Conservation (phyloP, 2,113 vertebrate genomes). For the Progne subis region DNA sequence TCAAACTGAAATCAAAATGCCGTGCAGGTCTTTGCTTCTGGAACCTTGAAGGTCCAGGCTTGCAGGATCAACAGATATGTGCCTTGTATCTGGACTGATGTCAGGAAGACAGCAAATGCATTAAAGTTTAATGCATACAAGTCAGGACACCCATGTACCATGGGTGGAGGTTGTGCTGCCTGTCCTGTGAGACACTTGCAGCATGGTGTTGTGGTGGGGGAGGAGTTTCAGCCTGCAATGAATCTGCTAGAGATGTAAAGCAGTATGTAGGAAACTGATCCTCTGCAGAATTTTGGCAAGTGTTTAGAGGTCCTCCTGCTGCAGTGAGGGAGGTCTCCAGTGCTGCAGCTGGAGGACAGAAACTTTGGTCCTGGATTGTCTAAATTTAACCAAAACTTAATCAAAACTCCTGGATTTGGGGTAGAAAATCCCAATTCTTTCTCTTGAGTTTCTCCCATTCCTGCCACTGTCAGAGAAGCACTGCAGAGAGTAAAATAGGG, state of each 20-base stretch:
- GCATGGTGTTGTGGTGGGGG: neutral
- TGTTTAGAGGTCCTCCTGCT: accelerated
- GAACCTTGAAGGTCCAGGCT: neutral
- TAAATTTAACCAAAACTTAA: neutral
- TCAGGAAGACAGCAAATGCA: neutral
- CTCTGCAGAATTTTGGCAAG: neutral
- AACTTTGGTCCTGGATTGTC: neutral
- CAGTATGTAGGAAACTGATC: neutral
- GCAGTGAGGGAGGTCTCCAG: neutral
- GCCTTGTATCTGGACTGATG: neutral
- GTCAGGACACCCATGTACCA: accelerated
- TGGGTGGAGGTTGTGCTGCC: neutral
- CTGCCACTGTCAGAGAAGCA: neutral
- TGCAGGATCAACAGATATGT: neutral
- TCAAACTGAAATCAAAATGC: neutral
- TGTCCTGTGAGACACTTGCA: neutral
- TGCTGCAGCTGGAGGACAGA: neutral
- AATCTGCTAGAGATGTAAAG: neutral
- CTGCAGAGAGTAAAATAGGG: neutral
- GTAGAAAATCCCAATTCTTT: neutral
- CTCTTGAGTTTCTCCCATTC: neutral
- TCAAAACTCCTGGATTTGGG: neutral
- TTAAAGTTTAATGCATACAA: neutral
- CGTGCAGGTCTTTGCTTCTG: neutral
- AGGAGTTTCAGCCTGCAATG: neutral